Evolutionary conservation across 30 jellyfish, hydroid and myxozoan species (phyloP).

Genomic region (Turritopsis rubra): DNA sequence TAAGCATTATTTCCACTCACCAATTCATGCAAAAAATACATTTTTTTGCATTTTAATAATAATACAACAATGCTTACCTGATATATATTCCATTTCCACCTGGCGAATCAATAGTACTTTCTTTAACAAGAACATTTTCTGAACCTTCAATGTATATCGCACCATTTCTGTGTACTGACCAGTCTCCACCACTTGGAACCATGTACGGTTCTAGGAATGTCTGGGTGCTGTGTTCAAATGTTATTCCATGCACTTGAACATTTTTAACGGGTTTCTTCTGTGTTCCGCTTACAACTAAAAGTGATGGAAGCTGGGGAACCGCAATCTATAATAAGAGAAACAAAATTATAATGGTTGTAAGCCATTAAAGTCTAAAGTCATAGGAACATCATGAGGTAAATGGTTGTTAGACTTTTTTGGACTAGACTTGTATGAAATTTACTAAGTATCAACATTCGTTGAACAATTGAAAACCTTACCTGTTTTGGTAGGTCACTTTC

Average conservation of each 20-base stretch:
- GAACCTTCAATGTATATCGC: slow-evolving; percentile 64
- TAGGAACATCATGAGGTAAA: neutral
- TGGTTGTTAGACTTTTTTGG: neutral
- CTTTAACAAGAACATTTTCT: slow-evolving; percentile 41
- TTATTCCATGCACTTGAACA: slow-evolving; percentile 41
- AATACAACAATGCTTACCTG: no score
- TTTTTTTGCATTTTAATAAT: no score
- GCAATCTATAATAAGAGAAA: slow-evolving; percentile 37
- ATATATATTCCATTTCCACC: slow-evolving; percentile 92
- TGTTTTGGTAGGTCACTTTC: slow-evolving; percentile 45
- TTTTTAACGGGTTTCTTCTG: slow-evolving; percentile 54
- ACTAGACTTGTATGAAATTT: neutral
- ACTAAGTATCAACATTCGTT: neutral
- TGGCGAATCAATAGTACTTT: slow-evolving; percentile 61
- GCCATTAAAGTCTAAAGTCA: neutral
- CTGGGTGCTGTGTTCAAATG: slow-evolving; percentile 53
- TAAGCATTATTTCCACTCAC: no score
- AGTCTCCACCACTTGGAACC: slow-evolving; percentile 99
- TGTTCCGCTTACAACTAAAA: slow-evolving; percentile 56
- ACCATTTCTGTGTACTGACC: slow-evolving; percentile 87
- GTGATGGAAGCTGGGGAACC: slow-evolving; percentile 59
- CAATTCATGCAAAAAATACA: no score
- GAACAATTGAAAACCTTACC: slow-evolving; percentile 28
- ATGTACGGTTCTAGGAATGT: slow-evolving; percentile 62
- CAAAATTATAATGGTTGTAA: neutral